phyloP scores from a whole-genome alignment of 2,888 invertebrate species.

The Cheiracanthium punctorium region DNA sequence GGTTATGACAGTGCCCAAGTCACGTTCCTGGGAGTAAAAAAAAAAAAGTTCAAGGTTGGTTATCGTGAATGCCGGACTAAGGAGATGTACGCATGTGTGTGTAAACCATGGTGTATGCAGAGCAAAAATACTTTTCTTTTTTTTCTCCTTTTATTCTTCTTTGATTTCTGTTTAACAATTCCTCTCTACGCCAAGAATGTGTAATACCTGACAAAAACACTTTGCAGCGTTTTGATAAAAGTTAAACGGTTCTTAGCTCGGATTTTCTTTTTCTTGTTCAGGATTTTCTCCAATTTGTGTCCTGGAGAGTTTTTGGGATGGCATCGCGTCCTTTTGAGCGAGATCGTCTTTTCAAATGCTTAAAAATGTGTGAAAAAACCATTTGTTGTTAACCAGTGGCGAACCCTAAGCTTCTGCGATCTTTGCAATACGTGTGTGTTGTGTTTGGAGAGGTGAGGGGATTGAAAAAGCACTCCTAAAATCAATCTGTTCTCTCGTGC shows the following conservation, averaged over 20 bases:
- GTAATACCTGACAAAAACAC: slow-evolving; percentile 21
- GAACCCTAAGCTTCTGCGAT: too few species aligned
- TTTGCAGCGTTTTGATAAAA: slow-evolving; percentile 35
- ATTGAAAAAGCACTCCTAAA: too few species aligned
- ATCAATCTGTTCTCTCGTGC: too few species aligned
- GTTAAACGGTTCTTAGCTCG: slow-evolving; percentile 21
- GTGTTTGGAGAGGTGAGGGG: too few species aligned
- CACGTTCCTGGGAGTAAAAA: slow-evolving; percentile 32
- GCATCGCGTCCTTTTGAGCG: too few species aligned
- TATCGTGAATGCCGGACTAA: slow-evolving; percentile 30
- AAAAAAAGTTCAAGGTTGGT: slow-evolving; percentile 47
- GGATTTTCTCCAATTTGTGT: not conserved
- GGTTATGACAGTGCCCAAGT: slow-evolving; percentile 58
- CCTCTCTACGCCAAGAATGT: slow-evolving; percentile 21
- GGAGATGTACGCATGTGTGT: too few species aligned
- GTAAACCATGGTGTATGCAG: too few species aligned
- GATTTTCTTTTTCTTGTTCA: not conserved
- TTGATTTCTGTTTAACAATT: not conserved
- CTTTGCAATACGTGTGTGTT: too few species aligned
- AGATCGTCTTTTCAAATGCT: too few species aligned
- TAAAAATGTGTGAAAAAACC: too few species aligned
- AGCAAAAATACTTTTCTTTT: slow-evolving; percentile 4
- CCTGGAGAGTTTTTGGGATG: not conserved
- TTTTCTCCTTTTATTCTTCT: too few species aligned
- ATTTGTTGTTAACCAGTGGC: too few species aligned